Conservation (phyloP, 2,113 vertebrate genomes). For the Mus spicilegus region DNA sequence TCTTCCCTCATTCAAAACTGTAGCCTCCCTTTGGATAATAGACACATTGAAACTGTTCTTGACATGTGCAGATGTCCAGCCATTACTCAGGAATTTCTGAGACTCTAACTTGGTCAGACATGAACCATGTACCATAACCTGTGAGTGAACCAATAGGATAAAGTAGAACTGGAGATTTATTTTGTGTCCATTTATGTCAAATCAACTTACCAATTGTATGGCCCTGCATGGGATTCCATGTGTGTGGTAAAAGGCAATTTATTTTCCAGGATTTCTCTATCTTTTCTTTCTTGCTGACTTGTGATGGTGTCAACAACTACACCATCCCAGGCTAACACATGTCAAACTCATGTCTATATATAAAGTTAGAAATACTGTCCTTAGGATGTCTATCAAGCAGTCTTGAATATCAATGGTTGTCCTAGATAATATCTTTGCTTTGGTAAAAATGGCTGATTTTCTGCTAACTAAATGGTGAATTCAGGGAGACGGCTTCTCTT, state of each 20-base stretch:
- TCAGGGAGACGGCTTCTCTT: constrained; percentile 39
- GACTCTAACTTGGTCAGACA: constrained; percentile 7
- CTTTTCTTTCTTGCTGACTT: background rate
- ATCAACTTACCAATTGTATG: background rate
- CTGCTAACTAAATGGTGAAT: constrained; percentile 26
- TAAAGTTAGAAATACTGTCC: background rate
- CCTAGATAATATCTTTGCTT: constrained; percentile 5
- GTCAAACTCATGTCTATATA: background rate
- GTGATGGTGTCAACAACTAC: constrained; percentile 23
- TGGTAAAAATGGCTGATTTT: constrained; percentile 23
- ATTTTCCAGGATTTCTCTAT: background rate
- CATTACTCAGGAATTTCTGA: constrained; percentile 7
- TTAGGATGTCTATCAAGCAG: background rate
- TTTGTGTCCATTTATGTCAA: background rate
- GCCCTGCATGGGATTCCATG: background rate
- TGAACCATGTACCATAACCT: constrained; percentile 30
- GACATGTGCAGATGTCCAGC: background rate
- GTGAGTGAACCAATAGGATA: background rate
- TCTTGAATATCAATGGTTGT: background rate
- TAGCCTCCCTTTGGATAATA: constrained; percentile 2
- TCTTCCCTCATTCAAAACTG: constrained; percentile 4
- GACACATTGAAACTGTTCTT: background rate
- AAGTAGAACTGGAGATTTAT: constrained; percentile 16
- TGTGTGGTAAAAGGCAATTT: constrained; percentile 36
- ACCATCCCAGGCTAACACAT: background rate